Evolutionary conservation across 2,797 vertebrate species (phyloP).

Genomic region (Silurus lanzhouensis): DNA sequence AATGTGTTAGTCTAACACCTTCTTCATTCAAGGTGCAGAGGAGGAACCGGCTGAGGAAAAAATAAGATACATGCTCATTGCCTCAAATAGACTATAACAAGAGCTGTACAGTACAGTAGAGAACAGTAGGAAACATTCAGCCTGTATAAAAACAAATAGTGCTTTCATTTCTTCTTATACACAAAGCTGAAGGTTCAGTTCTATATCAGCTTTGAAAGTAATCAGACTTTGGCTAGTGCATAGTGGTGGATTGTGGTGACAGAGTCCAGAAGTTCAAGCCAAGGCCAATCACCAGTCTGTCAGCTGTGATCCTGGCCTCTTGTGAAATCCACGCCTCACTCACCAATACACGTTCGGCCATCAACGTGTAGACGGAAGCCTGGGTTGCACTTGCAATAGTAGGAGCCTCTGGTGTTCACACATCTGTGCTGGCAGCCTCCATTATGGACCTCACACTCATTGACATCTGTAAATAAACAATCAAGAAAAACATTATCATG

Average conservation of each 20-base stretch:
- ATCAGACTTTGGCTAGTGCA: conserved; percentile 41
- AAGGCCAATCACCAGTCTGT: conserved; percentile 36
- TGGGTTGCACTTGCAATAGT: conserved; percentile 77
- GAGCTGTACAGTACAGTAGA: conserved; percentile 39
- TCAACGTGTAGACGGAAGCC: conserved; percentile 82
- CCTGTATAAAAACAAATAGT: conserved; percentile 51
- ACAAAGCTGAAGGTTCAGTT: conserved; percentile 41
- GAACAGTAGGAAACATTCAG: conserved; percentile 49
- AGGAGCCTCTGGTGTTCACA: conserved; percentile 80
- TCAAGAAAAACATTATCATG: not conserved
- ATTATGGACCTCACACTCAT: conserved; percentile 81
- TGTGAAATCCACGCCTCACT: conserved; percentile 56
- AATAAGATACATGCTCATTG: conserved; percentile 17
- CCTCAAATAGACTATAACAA: conserved; percentile 44
- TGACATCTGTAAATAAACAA: conserved; percentile 72
- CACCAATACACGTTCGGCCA: conserved; percentile 82
- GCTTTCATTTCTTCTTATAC: conserved; percentile 51
- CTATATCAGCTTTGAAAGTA: conserved; percentile 51
- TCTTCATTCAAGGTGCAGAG: conserved; percentile 1
- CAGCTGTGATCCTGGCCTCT: conserved; percentile 1
- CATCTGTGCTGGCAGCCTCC: conserved; percentile 86
- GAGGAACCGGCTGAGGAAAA: conserved; percentile 27
- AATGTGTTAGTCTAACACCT: conserved; percentile 20
- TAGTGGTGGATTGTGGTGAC: conserved; percentile 39
- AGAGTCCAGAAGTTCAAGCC: conserved; percentile 40